Evolutionary conservation across 2,797 vertebrate species (phyloP).

Genomic region (Balearica regulorum): DNA sequence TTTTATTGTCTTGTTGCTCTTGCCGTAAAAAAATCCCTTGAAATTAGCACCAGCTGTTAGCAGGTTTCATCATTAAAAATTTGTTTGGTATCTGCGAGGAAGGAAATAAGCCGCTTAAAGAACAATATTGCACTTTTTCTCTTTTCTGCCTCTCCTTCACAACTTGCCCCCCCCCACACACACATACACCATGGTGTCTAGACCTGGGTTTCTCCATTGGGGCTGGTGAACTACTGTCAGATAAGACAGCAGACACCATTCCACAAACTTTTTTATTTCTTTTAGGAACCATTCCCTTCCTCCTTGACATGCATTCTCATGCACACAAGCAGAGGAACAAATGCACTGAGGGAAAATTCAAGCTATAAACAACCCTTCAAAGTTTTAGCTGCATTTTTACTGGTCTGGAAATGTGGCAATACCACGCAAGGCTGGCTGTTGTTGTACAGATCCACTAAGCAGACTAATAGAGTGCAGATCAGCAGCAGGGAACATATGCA

Average conservation of each 20-base stretch:
- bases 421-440: not conserved
- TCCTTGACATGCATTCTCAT: not conserved
- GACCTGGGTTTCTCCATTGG: not conserved
- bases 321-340: slow-evolving; percentile 1
- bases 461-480: slow-evolving; percentile 14
- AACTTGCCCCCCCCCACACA: too few species aligned
- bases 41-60: slow-evolving; percentile 65
- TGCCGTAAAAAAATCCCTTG: slow-evolving; percentile 56
- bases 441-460: not conserved
- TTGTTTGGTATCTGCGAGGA: slow-evolving; percentile 47
- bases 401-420: slow-evolving; percentile 36
- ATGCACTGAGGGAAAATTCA: not conserved
- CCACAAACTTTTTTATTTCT: not conserved
- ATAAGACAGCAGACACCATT: not conserved
- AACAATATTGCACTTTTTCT: not conserved
- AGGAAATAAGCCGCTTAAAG: slow-evolving; percentile 51
- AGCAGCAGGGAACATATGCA: not conserved
- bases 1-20: slow-evolving; percentile 60
- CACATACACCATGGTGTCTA: not conserved
- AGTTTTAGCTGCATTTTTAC: slow-evolving; percentile 29
- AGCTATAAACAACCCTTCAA: slow-evolving; percentile 45
- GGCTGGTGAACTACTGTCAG: not conserved
- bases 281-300: not conserved
- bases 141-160: not conserved
- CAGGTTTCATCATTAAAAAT: slow-evolving; percentile 56